Percentiles rank a stretch among this genome's conserved stretches.
phyloP scores from a whole-genome alignment of 2,888 invertebrate genomes.

The Lasioglossum oenotherae region DNA sequence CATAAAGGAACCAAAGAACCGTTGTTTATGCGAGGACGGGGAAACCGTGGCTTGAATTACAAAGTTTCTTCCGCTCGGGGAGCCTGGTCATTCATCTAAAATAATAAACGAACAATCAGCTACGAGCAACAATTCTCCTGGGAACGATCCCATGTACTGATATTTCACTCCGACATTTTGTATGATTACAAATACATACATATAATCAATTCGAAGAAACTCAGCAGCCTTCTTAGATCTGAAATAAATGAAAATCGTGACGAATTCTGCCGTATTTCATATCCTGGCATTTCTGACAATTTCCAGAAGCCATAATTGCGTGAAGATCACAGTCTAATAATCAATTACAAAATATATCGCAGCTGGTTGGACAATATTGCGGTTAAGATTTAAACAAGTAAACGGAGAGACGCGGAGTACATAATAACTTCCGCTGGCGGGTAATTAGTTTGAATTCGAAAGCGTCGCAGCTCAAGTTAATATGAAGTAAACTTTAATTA shows the following conservation, averaged over 20 bases:
- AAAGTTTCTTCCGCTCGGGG: slow-evolving; percentile 26
- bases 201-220: no score
- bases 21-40: slow-evolving; percentile 44
- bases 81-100: slow-evolving; percentile 19
- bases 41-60: slow-evolving; percentile 19
- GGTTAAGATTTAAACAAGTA: neutral
- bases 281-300: no score
- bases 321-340: no score
- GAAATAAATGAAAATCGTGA: no score
- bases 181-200: no score
- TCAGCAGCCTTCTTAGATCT: no score
- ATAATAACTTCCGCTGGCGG: slow-evolving; percentile 5
- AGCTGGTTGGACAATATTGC: neutral
- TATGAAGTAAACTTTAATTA: slow-evolving; percentile 41
- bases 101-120: slow-evolving; percentile 33
- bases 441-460: slow-evolving; percentile 14
- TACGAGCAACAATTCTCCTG: slow-evolving; percentile 4
- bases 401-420: neutral
- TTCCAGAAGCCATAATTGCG: no score
- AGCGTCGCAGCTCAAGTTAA: slow-evolving; percentile 33
- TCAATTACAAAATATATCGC: no score
- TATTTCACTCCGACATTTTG: no score
- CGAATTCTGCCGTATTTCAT: no score
- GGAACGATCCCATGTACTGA: slow-evolving; percentile 19
- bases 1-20: slow-evolving; percentile 37